A percentile compares a stretch with the other conserved stretches of the same genome.
Conservation (phyloP, 2,113 vertebrate species). For the Chaenogobius annularis region DNA sequence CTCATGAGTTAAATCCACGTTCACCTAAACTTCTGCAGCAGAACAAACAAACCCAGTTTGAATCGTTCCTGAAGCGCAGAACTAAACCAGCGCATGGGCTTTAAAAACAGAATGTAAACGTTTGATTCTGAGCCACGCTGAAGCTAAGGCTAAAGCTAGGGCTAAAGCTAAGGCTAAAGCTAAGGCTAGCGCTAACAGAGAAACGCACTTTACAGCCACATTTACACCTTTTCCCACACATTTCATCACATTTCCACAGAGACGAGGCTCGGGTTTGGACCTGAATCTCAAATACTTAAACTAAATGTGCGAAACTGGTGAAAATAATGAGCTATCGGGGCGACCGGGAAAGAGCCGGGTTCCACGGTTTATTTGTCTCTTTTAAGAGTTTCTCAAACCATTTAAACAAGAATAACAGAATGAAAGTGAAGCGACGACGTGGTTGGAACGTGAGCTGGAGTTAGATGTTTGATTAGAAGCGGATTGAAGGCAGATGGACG, state of each 20-base stretch:
- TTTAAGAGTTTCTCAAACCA: not conserved
- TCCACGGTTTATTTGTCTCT: not conserved
- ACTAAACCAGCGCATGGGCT: no score
- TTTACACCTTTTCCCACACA: not conserved
- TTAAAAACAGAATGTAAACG: not conserved
- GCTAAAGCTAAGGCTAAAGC: not conserved
- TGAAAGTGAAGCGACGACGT: fast-evolving
- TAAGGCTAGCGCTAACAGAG: conserved; percentile 16
- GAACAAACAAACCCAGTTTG: no score
- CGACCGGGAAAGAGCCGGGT: not conserved
- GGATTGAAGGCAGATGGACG: conserved; percentile 45
- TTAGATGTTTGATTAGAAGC: not conserved
- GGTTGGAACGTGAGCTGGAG: fast-evolving
- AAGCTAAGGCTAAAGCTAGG: no score
- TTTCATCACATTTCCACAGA: not conserved
- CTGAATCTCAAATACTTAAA: not conserved
- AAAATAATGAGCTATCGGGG: not conserved
- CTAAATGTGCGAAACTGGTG: not conserved
- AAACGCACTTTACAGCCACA: no score
- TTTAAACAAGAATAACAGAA: not conserved
- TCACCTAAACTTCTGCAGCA: no score
- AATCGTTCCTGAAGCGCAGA: no score
- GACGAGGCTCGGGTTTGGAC: not conserved
- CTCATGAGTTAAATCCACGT: no score
- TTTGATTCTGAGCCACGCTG: not conserved